Evolutionary conservation across 2,797 vertebrate species (phyloP), one percentile per base, ranked within the genome.

Genomic region (Sebastes umbrosus): DNA sequence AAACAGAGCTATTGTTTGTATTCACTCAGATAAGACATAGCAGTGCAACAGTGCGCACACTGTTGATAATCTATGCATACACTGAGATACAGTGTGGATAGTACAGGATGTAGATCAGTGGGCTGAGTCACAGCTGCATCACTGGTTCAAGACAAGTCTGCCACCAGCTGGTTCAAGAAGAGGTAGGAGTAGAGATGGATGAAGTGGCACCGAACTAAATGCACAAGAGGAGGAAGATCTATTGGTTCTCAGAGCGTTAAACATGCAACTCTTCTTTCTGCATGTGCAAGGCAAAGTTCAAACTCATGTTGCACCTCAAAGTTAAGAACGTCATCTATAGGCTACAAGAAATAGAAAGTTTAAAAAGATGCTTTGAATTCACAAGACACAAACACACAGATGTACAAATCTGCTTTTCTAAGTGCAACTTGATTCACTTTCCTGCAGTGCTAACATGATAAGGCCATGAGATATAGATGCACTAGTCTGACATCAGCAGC

Each of bases 71-170:
- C 60, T 59, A 6, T 39, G 39, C 39, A 60, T 20, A 64, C 8
- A 13, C 34, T 8, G 12, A 72, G 54, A 63, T 22, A 70, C 18
- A 52, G 58, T 31, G 25, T 8, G 39, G 64, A 67, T 46, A 43
- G 63, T 25, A 16, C 25, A 70, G 58, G 76, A 80, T 73, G 67
- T 69, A 64, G 57, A 73, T 74, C 63, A 82, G 67, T 71, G 22
- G 80, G 78, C 50, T 80, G 76, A 79, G 69, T 70, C 77, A 78
- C 68, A 77, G 68, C 69, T 60, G 52, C 82, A 74, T 5, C 52
- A 36, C 77, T 69, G 79, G 79, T 87, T 87, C 86, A 85, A 87
- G 88, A 84, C 87, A 89, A 89, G 86, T 87, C 83, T 90, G 90
- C 91, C 91, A 90, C 82, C 87, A 90, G 66, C 90, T 89, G 90